These are phyloP conservation scores for Betta splendens DNA, from an alignment of 2,797 vertebrate species.

Conservation along the genomic window DNA sequence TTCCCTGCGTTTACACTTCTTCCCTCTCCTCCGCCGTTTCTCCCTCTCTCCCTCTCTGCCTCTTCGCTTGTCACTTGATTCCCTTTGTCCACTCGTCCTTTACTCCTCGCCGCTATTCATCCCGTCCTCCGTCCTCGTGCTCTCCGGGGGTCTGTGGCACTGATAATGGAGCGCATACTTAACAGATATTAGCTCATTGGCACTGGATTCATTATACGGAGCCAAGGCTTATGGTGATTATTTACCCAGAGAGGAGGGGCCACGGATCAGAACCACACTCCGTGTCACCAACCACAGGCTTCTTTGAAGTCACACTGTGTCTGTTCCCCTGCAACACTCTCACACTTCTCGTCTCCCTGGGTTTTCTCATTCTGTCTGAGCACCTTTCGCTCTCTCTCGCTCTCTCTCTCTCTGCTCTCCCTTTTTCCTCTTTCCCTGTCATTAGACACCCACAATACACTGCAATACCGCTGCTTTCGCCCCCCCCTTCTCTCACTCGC, in stretches of 20 bases:
- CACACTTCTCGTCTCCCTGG: constrained; percentile 36
- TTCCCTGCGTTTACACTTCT: constrained; percentile 53
- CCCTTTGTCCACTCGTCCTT: constrained; percentile 73
- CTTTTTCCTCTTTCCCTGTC: constrained; percentile 49
- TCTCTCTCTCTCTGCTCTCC: constrained; percentile 29
- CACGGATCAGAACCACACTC: constrained; percentile 56
- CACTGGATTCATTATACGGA: constrained; percentile 75
- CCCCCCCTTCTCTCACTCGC: constrained; percentile 20
- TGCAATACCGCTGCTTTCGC: constrained; percentile 52
- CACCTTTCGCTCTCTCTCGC: constrained; percentile 45
- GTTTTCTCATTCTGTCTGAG: constrained; percentile 53
- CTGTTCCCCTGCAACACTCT: constrained; percentile 41
- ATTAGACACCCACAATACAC: constrained; percentile 72
- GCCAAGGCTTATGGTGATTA: constrained; percentile 77
- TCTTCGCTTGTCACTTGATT: constrained; percentile 57
- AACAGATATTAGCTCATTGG: constrained; percentile 78
- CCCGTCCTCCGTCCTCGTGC: constrained; percentile 51
- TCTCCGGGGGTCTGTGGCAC: constrained; percentile 68
- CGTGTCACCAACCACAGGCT: constrained; percentile 65
- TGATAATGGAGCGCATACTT: constrained; percentile 76
- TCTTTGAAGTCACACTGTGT: constrained; percentile 67
- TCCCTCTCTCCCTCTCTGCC: constrained; percentile 9
- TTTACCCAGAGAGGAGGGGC: constrained; percentile 71
- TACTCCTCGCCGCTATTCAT: constrained; percentile 61
- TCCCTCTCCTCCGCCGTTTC: constrained; percentile 26